A percentile compares a stretch with the other conserved stretches of the same genome.
phyloP scores from a whole-genome alignment of 2,888 invertebrate species.

The Limnephilus lunatus region DNA sequence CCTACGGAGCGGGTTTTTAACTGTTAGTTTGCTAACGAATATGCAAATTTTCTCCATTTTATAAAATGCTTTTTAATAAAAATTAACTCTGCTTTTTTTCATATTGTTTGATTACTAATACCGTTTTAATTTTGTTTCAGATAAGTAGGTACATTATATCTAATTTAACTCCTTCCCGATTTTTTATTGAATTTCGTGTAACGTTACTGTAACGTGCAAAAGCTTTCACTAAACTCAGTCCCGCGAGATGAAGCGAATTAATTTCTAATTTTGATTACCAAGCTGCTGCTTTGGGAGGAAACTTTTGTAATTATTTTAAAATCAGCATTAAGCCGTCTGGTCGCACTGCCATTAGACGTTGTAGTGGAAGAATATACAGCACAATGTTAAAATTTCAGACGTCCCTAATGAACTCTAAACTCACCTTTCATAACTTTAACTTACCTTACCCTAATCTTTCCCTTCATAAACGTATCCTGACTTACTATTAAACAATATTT shows the following conservation, averaged over 20 bases:
- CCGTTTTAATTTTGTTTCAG: background rate
- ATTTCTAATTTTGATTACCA: constrained; percentile 23
- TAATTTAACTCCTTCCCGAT: background rate
- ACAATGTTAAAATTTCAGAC: background rate
- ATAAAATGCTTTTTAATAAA: no score
- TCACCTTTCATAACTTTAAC: background rate
- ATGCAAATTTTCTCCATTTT: no score
- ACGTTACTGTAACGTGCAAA: background rate
- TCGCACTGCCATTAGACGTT: background rate
- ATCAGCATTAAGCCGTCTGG: constrained; percentile 39
- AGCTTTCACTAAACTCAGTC: background rate
- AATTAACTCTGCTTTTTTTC: no score
- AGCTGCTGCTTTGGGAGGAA: constrained; percentile 15
- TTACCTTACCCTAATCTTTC: background rate
- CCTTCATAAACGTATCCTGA: background rate
- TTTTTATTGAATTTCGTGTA: background rate
- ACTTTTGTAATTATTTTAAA: constrained; percentile 52
- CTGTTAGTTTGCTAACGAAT: no score
- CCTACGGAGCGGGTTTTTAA: no score
- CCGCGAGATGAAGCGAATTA: background rate
- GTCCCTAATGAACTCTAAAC: background rate
- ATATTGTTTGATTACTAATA: no score
- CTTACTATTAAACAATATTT: background rate
- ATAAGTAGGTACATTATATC: background rate
- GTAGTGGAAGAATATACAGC: background rate